Conservation (phyloP, 2,888 invertebrate genomes). For the Cerastoderma edule region DNA sequence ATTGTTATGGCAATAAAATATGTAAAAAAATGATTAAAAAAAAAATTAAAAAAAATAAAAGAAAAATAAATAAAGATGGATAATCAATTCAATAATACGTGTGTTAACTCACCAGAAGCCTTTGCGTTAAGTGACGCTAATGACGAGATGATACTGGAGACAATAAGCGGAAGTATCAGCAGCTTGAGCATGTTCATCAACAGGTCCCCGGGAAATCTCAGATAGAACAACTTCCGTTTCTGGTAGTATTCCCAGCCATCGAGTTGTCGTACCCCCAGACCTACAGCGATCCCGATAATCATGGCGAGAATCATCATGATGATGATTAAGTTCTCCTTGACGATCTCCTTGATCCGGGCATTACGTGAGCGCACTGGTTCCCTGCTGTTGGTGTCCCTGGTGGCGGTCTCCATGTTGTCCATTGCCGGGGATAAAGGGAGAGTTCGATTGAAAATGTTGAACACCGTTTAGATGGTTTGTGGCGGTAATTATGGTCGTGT, state of each 20-base stretch:
- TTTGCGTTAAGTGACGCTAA: conserved; percentile 95
- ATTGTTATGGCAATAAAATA: too few species aligned
- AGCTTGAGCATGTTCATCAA: conserved; percentile 88
- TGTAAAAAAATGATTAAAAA: too few species aligned
- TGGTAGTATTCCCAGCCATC: conserved; percentile 87
- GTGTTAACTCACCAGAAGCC: conserved; percentile 87
- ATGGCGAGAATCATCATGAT: conserved; percentile 86
- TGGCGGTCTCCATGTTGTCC: too few species aligned
- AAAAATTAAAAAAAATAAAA: too few species aligned
- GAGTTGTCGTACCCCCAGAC: conserved; percentile 86
- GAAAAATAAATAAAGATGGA: too few species aligned
- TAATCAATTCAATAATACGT: background rate
- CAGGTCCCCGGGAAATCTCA: conserved; percentile 88
- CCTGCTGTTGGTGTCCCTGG: too few species aligned
- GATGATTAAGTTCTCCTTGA: conserved; percentile 85
- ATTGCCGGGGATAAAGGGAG: too few species aligned
- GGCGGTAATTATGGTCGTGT: too few species aligned
- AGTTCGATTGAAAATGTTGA: too few species aligned
- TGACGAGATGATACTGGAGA: conserved; percentile 87
- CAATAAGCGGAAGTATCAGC: conserved; percentile 88
- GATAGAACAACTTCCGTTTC: conserved; percentile 85
- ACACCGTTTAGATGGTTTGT: too few species aligned
- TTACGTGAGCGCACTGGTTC: conserved; percentile 9
- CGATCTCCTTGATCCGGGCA: conserved; percentile 10
- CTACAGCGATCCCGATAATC: conserved; percentile 84